phyloP scores from a whole-genome alignment of 2,113 vertebrate species.

The Larimichthys crocea region DNA sequence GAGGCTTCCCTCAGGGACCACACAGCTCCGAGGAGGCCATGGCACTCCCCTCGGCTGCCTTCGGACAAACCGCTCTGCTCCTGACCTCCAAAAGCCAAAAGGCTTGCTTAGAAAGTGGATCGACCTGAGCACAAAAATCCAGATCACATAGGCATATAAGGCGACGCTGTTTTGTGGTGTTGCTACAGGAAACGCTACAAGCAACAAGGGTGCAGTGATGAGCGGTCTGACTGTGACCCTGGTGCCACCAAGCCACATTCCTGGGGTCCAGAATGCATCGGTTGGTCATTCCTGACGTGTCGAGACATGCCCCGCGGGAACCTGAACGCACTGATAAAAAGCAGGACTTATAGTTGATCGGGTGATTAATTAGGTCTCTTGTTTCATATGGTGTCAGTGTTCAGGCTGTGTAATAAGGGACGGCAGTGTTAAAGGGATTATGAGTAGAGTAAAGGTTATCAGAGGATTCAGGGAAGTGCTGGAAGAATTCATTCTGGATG shows the following conservation, averaged over 20 bases:
- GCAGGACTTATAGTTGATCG: constrained; percentile 66
- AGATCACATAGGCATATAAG: not conserved
- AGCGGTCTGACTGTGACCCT: constrained; percentile 60
- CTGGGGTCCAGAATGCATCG: constrained; percentile 58
- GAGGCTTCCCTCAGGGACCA: constrained; percentile 74
- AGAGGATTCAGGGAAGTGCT: constrained; percentile 34
- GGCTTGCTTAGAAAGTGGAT: not conserved
- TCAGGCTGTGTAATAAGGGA: constrained; percentile 16
- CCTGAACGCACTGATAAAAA: constrained; percentile 71
- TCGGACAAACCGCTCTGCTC: constrained; percentile 1
- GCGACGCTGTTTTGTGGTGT: constrained; percentile 37
- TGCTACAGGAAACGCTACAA: constrained; percentile 56
- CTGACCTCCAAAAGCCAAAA: constrained; percentile 14
- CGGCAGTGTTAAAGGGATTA: constrained; percentile 20
- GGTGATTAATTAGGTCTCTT: constrained; percentile 80
- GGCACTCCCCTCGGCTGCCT: constrained; percentile 11
- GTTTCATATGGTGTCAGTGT: constrained; percentile 67
- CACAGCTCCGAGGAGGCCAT: constrained; percentile 55
- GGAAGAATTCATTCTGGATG: constrained; percentile 32
- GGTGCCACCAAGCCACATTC: constrained; percentile 67
- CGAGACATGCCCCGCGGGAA: constrained; percentile 74
- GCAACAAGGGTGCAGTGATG: constrained; percentile 39
- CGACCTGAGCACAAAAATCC: constrained; percentile 26
- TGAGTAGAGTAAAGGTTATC: constrained; percentile 28
- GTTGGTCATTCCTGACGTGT: constrained; percentile 77